phyloP scores from a whole-genome alignment of 2,113 vertebrate species.

The Microcebus murinus region DNA sequence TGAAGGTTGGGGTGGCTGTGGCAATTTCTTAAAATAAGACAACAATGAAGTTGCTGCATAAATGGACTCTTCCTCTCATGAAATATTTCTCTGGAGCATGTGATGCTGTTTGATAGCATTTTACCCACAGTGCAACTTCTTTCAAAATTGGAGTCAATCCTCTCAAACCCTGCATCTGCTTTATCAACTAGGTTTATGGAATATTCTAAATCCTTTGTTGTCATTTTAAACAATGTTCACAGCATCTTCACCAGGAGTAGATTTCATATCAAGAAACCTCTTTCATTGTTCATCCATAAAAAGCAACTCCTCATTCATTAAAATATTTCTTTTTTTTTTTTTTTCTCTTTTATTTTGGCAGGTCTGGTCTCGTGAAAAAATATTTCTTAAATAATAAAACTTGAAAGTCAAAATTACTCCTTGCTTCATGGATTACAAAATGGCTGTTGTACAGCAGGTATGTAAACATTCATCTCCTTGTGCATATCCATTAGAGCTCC shows the following conservation, averaged over 20 bases:
- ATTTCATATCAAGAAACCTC: neutral
- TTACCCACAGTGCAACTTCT: neutral
- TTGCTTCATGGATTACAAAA: neutral
- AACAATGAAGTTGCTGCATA: neutral
- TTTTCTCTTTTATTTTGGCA: too few relatives aligned
- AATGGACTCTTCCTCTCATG: neutral
- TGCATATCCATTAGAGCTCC: neutral
- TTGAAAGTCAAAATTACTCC: neutral
- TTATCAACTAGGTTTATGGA: neutral
- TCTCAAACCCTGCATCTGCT: neutral
- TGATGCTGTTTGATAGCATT: neutral
- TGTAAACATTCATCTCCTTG: neutral
- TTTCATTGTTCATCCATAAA: neutral
- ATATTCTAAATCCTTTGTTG: neutral
- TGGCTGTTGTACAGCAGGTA: neutral
- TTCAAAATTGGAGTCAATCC: neutral
- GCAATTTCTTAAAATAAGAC: neutral
- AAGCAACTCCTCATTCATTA: neutral
- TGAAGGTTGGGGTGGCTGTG: neutral
- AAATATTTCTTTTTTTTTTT: neutral
- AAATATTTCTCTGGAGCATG: neutral
- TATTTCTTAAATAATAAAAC: neutral
- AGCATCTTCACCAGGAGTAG: neutral
- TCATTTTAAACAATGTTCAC: neutral
- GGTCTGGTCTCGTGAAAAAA: too few relatives aligned